Base-by-base conservation (phyloP, 2,888 invertebrate species). In the Schizaphis graminum region DNA sequence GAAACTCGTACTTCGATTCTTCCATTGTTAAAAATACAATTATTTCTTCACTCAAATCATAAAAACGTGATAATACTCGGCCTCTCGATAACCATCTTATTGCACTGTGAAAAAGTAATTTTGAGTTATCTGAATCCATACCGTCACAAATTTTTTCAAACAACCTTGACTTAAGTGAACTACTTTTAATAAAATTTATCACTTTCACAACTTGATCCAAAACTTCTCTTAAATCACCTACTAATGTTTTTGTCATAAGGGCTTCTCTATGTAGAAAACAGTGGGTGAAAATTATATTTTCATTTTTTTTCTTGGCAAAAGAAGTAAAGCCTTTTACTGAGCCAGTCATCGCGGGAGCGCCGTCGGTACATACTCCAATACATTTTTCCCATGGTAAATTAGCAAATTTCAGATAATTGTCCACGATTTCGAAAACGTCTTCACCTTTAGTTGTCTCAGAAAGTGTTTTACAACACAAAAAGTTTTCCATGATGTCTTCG, bases 51-150 rank as follows among this genome's bases (percentile, higher is more conserved):
- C 89, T 57, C 89, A 67, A 90, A 90, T 95, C 94, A 77, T 89
- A 90, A 93, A 93, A 84, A 53, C 90, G 90, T 91, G 94, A 92
- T 90, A 95, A 94, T 92, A 91, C 89, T 53, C 95, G 94, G 41
- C 95, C 94, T 57, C 95, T 91, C 94, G 94, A 95, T 92, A 95
- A 94, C 94, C 94, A 95, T 94, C 95, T 94, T 92, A 94, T 88
- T 91, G 94, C 94, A 85, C 94, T 95, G 89, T 94, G 94, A 92
- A 91, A 95, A 91, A 95, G 94, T 91, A 95, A 93, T 89, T 93
- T 93, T 95, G 89, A 91, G 92, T 95, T 93, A 93, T 92, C 94
- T 61, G 94, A 86, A 67, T 94, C 94, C 94, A 95, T 95, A n/a
- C n/a, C n/a, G n/a, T n/a, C n/a, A n/a, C 95, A 95, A 77, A 94